These are phyloP conservation scores for Eueides isabella DNA, from an alignment of 1,140 invertebrate genomes.

Conservation along the genomic window DNA sequence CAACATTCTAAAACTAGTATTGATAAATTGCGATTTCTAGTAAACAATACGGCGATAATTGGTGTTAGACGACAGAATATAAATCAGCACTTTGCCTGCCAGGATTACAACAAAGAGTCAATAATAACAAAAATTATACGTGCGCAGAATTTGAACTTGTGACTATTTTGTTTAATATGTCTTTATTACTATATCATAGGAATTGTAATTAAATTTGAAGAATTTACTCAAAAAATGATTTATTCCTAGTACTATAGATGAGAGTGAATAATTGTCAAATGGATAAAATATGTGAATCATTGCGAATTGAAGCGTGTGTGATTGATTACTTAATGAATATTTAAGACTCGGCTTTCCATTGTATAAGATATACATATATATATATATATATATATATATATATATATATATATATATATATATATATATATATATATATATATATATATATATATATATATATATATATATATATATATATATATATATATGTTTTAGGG, in stretches of 20 bases:
- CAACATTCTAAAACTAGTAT: no score
- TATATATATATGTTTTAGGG: no score
- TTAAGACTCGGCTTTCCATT: background rate
- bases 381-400: no score
- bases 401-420: no score
- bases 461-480: no score
- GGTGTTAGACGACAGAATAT: background rate
- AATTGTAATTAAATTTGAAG: background rate
- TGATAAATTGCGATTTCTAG: background rate
- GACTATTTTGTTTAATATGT: background rate
- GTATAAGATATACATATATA: no score
- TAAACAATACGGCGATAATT: background rate
- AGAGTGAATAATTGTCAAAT: background rate
- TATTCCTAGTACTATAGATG: background rate
- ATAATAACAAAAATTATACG: background rate
- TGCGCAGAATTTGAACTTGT: background rate
- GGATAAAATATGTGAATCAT: background rate
- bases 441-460: no score
- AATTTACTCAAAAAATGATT: background rate
- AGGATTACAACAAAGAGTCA: no score
- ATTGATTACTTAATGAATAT: slow-evolving; percentile 11
- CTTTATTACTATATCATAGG: background rate
- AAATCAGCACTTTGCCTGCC: background rate
- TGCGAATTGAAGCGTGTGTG: background rate
- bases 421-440: no score